Percentiles rank a stretch among this genome's conserved stretches.
These are phyloP conservation scores for Masnerella sp. DNA, from an alignment of 2,888 invertebrate species.

Conservation along the genomic window DNA sequence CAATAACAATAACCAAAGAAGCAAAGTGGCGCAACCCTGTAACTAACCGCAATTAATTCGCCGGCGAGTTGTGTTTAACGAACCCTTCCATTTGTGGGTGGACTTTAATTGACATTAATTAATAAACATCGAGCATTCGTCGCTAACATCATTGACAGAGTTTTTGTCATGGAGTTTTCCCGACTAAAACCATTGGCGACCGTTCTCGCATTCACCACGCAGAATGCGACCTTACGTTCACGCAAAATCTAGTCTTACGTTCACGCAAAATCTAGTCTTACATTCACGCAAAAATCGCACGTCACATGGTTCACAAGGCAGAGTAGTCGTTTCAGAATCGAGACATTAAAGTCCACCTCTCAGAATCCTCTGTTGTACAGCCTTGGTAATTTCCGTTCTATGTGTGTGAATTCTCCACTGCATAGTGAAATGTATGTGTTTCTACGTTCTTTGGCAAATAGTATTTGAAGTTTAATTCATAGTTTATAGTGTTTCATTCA, in stretches of 20 bases:
- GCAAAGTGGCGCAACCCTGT: constrained; percentile 33
- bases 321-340: constrained; percentile 63
- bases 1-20: constrained; percentile 30
- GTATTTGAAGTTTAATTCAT: constrained; percentile 50
- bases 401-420: constrained; percentile 54
- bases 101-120: constrained; percentile 77
- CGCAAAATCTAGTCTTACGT: constrained; percentile 31
- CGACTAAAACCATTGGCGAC: constrained; percentile 52
- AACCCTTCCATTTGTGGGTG: constrained; percentile 71
- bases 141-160: constrained; percentile 61
- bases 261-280: background rate
- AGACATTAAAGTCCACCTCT: constrained; percentile 78
- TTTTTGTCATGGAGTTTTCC: constrained; percentile 43
- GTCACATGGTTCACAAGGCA: constrained; percentile 23
- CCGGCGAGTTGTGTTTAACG: constrained; percentile 22
- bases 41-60: constrained; percentile 44
- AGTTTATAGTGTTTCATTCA: too few relatives aligned
- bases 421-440: constrained; percentile 48
- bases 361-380: constrained; percentile 57
- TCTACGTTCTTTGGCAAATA: constrained; percentile 37
- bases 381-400: constrained; percentile 54
- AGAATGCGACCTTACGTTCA: too few relatives aligned
- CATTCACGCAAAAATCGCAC: background rate
- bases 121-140: constrained; percentile 50
- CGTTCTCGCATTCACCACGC: constrained; percentile 35